A percentile compares a stretch with the other conserved stretches of the same genome.
These are phyloP conservation scores for Yponomeuta malinellus DNA, from an alignment of 2,888 invertebrate species.

Conservation along the genomic window DNA sequence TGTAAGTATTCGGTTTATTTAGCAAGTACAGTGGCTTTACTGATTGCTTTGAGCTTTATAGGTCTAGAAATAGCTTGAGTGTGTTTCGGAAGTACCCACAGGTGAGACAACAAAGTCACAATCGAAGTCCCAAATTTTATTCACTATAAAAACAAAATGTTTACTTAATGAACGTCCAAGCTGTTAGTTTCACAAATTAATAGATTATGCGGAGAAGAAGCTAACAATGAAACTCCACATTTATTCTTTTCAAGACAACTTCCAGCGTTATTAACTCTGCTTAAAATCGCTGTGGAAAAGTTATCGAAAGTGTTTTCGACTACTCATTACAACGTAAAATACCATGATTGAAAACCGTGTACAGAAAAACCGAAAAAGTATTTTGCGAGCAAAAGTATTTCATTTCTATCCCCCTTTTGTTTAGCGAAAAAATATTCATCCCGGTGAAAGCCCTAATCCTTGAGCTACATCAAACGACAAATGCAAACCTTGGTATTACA, in stretches of 20 bases:
- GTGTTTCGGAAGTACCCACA: too few relatives aligned
- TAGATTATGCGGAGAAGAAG: too few relatives aligned
- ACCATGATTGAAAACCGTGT: neutral
- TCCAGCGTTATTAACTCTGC: neutral
- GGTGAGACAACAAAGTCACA: neutral
- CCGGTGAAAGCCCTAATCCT: conserved; percentile 62
- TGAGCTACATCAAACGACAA: conserved; percentile 61
- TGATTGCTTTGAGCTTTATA: neutral
- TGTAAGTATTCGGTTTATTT: neutral
- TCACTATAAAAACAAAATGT: too few relatives aligned
- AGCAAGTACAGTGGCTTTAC: neutral
- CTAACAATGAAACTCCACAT: too few relatives aligned
- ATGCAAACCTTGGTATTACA: conserved; percentile 67
- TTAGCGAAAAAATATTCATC: conserved; percentile 61
- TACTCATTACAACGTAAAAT: neutral
- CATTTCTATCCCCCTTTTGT: conserved; percentile 47
- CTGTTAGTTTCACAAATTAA: too few relatives aligned
- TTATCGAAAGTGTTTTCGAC: neutral
- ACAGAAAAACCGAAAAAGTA: conserved; percentile 19
- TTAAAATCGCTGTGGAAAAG: neutral
- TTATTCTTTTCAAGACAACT: neutral
- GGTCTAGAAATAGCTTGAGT: too few relatives aligned
- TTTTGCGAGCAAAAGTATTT: conserved; percentile 39
- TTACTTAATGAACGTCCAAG: too few relatives aligned
- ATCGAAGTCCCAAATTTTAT: too few relatives aligned